Evolutionary conservation across 2,113 vertebrate species (phyloP).

Genomic region (Marmota flaviventris): DNA sequence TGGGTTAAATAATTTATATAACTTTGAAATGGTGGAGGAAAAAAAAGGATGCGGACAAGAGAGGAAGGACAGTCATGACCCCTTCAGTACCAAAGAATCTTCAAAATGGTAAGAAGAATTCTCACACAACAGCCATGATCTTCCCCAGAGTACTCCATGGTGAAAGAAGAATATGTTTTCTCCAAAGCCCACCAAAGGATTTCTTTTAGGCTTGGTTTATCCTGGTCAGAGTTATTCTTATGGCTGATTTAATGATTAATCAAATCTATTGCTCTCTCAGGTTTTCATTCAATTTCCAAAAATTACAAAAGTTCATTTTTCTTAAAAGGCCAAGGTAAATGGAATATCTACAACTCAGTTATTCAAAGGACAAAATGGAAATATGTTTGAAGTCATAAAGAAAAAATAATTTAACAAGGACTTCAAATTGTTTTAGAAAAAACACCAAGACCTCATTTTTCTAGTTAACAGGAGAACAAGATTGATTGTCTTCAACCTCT

Average conservation of each 20-base stretch:
- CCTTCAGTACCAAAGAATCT: not conserved
- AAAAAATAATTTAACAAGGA: constrained; percentile 55
- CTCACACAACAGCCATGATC: not conserved
- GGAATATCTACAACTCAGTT: constrained; percentile 53
- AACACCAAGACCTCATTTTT: constrained; percentile 53
- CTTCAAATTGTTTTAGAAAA: constrained; percentile 38
- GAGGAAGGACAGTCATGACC: not conserved
- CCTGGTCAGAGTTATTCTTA: not conserved
- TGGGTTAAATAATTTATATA: not conserved
- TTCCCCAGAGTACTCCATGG: not conserved
- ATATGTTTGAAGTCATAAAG: constrained; percentile 42
- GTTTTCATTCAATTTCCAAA: constrained; percentile 61
- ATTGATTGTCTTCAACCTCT: not conserved
- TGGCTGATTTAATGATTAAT: constrained; percentile 42
- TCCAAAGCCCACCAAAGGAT: not conserved
- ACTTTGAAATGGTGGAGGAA: not conserved
- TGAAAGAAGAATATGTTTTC: not conserved
- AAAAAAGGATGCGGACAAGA: not conserved
- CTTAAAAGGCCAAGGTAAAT: constrained; percentile 62
- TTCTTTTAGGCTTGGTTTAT: not conserved
- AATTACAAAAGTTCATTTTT: constrained; percentile 59
- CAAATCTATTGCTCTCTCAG: constrained; percentile 4
- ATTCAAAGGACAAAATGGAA: constrained; percentile 67
- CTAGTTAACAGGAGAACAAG: not conserved
- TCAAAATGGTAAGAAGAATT: not conserved